Conservation (phyloP, 2,888 invertebrate genomes). For the Hypomecis atomaria region DNA sequence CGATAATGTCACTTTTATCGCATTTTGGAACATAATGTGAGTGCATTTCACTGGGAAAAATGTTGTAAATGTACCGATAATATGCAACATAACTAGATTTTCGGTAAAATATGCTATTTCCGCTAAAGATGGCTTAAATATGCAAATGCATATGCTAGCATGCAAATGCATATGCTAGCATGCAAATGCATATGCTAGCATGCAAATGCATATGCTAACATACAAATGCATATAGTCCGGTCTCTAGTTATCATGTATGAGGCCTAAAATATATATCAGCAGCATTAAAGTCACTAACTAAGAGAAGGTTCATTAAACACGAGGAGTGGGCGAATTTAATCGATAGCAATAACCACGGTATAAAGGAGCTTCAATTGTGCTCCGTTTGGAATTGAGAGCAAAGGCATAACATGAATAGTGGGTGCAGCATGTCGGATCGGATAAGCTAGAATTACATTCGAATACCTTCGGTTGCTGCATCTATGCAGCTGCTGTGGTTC, state of each 20-base stretch:
- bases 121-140: too few relatives aligned
- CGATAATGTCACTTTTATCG: too few relatives aligned
- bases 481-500: background rate
- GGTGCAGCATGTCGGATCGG: constrained; percentile 3
- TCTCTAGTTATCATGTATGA: background rate
- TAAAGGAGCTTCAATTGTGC: constrained; percentile 39
- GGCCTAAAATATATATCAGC: constrained; percentile 12
- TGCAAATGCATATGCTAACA: too few relatives aligned
- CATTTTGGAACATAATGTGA: too few relatives aligned
- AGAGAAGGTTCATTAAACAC: constrained; percentile 27
- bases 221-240: too few relatives aligned
- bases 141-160: too few relatives aligned
- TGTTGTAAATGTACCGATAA: too few relatives aligned
- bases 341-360: constrained; percentile 27
- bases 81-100: too few relatives aligned
- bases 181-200: too few relatives aligned
- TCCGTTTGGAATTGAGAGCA: constrained; percentile 12
- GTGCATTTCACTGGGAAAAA: too few relatives aligned
- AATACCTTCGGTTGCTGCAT: background rate
- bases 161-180: too few relatives aligned
- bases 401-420: constrained; percentile 15
- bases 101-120: too few relatives aligned
- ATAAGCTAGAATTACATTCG: constrained; percentile 9
- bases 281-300: constrained; percentile 22
- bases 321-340: constrained; percentile 24